These are phyloP conservation scores for Tragelaphus scriptus DNA, from an alignment of 2,113 vertebrate genomes.

Conservation along the genomic window DNA sequence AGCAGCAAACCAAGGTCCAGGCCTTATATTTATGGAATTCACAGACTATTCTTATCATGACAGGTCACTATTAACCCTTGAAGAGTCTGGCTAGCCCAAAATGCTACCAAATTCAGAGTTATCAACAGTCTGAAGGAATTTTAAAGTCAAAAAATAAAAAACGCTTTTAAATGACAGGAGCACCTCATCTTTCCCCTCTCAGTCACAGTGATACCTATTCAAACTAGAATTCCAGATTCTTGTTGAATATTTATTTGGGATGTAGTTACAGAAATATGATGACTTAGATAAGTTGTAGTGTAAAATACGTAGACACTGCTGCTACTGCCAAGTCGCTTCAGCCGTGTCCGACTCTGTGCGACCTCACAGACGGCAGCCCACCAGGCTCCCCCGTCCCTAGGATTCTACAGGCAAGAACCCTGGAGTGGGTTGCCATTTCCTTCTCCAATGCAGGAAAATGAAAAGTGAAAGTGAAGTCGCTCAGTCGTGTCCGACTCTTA, in stretches of 20 bases:
- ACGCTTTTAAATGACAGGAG: not conserved
- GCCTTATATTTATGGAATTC: not conserved
- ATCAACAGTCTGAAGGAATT: not conserved
- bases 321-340: rapidly evolving
- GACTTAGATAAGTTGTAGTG: too few relatives aligned
- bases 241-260: not conserved
- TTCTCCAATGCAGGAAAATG: not conserved
- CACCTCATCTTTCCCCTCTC: not conserved
- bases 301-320: not conserved
- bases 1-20: not conserved
- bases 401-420: not conserved
- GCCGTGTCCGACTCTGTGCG: not conserved
- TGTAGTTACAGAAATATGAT: not conserved
- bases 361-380: not conserved
- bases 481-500: rapidly evolving
- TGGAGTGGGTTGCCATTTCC: not conserved
- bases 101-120: not conserved
- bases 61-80: not conserved
- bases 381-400: not conserved
- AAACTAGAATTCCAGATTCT: not conserved
- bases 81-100: not conserved
- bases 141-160: not conserved
- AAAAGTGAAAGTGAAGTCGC: not conserved
- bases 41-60: not conserved
- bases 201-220: not conserved